Conservation (phyloP, 2,888 invertebrate genomes). For the Megastigmus dorsalis region DNA sequence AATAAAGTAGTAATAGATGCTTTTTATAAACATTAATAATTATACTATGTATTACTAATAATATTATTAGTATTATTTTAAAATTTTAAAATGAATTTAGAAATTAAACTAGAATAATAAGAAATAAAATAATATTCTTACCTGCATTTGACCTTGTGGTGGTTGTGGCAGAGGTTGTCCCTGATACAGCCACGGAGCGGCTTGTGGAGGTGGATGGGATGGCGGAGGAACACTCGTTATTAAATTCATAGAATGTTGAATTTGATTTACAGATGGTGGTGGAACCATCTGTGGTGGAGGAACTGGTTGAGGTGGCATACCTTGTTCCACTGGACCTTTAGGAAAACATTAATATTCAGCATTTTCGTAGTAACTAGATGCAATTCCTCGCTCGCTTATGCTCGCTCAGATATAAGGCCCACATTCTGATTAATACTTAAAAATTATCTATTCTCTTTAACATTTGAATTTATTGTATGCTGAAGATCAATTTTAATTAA, state of each 20-base stretch:
- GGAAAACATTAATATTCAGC: background rate
- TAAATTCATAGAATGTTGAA: constrained; percentile 69
- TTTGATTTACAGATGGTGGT: constrained; percentile 67
- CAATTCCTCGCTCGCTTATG: too few relatives aligned
- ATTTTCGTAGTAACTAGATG: background rate
- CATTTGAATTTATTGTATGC: too few relatives aligned
- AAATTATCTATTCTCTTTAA: too few relatives aligned
- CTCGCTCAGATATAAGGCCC: too few relatives aligned
- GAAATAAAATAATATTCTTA: constrained; percentile 48
- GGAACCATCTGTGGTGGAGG: constrained; percentile 73
- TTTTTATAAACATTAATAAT: too few relatives aligned
- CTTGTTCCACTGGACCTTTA: constrained; percentile 72
- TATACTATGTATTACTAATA: too few relatives aligned
- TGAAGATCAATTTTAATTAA: too few relatives aligned
- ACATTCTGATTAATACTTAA: too few relatives aligned
- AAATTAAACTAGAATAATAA: too few relatives aligned
- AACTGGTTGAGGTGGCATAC: constrained; percentile 73
- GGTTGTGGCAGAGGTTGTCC: constrained; percentile 64
- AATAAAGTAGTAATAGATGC: too few relatives aligned
- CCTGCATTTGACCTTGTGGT: constrained; percentile 68
- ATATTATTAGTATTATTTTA: too few relatives aligned
- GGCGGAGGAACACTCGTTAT: constrained; percentile 71
- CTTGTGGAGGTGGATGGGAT: constrained; percentile 68
- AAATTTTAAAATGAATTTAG: too few relatives aligned
- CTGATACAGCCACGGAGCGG: constrained; percentile 71